These are phyloP conservation scores for Hetaerina titia DNA, from an alignment of 2,888 invertebrate genomes.

Conservation along the genomic window DNA sequence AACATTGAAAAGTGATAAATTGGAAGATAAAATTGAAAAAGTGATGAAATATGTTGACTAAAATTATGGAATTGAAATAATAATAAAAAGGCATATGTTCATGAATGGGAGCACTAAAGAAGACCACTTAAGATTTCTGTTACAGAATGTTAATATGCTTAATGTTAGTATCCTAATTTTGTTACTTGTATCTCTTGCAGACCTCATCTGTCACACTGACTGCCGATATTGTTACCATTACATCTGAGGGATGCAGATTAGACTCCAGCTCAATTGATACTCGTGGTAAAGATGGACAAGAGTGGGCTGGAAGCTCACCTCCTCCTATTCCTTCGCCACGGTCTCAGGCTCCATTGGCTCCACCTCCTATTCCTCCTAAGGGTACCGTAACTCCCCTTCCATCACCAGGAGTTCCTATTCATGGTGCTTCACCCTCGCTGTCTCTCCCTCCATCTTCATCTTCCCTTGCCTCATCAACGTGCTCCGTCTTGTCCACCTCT, in stretches of 20 bases:
- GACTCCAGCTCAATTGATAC: background rate
- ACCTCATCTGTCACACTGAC: slow-evolving; percentile 32
- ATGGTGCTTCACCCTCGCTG: slow-evolving; percentile 29
- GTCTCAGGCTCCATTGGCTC: slow-evolving; percentile 71
- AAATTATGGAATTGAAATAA: too few relatives aligned
- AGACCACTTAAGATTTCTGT: too few relatives aligned
- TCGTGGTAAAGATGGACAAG: slow-evolving; percentile 46
- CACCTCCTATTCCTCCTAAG: slow-evolving; percentile 74
- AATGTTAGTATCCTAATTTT: too few relatives aligned
- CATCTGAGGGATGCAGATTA: slow-evolving; percentile 45
- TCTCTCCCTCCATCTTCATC: slow-evolving; percentile 45
- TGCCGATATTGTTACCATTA: slow-evolving; percentile 44
- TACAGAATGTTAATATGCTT: too few relatives aligned
- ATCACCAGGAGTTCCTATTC: slow-evolving; percentile 68
- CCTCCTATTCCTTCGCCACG: slow-evolving; percentile 72
- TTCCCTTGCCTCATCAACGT: slow-evolving; percentile 37
- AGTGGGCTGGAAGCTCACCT: slow-evolving; percentile 68
- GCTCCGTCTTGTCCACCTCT: slow-evolving; percentile 39
- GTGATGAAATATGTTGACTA: too few relatives aligned
- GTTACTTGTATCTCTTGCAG: background rate
- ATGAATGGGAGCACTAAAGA: too few relatives aligned
- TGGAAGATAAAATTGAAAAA: too few relatives aligned
- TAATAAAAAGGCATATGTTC: too few relatives aligned
- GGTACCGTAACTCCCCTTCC: slow-evolving; percentile 70
- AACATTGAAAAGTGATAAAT: too few relatives aligned